Base-by-base conservation (phyloP, 1,140 invertebrate genomes). In the Armadillidium nasatum region DNA sequence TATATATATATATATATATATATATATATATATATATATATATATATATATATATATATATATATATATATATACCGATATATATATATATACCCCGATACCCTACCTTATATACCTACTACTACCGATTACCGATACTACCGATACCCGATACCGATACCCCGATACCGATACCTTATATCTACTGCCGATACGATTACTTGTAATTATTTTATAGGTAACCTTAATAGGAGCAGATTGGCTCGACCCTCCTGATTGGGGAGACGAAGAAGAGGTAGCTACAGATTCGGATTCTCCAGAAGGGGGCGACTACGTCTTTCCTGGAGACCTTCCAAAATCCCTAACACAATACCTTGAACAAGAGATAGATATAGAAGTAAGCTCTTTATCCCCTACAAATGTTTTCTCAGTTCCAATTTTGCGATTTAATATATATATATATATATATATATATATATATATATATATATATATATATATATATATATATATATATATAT, bases 231-330 rank as follows among this genome's bases (percentile, higher is more conserved):
- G 73, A 68, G 74, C 78, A 45, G 44, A 50, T 6, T 50, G 71
- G 13, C 73, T 76, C 50, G 81, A 79, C 68, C 75, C 74, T 11
- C 74, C 75, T 15, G 82, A 81, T 67, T 80, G 81, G 79, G 74
- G 54, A 4, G 73, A 73, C 9, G 78, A 72, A 10, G 79, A 73
- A 74, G 81, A 79, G 44, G 72, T 33, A 15, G 79, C 43, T 13
- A 78, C 60, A 69, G 79, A 76, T 44, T 78, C 76, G 50, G 76
- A 74, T 22, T 80, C 79, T 19, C 77, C 77, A 7, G 79, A 80
- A 33, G 79, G 73, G 4, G 79, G 78, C 73, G 79, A 80, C 73
- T 80, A 80, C 69, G 75, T 80, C n/a, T 80, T 80, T 54, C 79
- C 79, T 0, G 79, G 79, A 9, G 79, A 78, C 60, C 73, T 80